phyloP scores from a whole-genome alignment of 2,113 vertebrate species.

The Rhinogobius similis region DNA sequence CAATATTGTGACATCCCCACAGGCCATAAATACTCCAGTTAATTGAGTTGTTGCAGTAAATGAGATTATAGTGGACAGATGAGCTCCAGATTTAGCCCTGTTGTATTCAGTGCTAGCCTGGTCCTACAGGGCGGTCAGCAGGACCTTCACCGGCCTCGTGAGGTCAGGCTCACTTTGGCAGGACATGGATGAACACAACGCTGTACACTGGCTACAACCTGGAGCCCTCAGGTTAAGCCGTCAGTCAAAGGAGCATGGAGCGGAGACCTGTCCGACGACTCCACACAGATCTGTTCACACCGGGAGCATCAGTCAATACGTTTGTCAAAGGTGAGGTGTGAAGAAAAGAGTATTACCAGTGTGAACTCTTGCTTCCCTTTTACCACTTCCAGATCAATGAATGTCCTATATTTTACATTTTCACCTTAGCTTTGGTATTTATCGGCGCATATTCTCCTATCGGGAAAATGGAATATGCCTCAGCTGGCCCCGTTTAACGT shows the following conservation, averaged over 20 bases:
- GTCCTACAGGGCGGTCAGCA: neutral
- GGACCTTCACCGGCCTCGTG: slow-evolving; percentile 40
- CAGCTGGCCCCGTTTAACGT: too few relatives aligned
- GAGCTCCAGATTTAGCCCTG: neutral
- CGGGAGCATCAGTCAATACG: neutral
- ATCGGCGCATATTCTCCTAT: too few relatives aligned
- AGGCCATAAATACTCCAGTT: neutral
- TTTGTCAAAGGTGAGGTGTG: neutral
- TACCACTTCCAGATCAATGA: too few relatives aligned
- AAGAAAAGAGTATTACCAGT: neutral
- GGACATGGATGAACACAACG: slow-evolving; percentile 39
- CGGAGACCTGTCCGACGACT: slow-evolving; percentile 56
- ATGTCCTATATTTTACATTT: too few relatives aligned
- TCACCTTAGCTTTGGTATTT: too few relatives aligned
- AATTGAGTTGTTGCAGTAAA: neutral
- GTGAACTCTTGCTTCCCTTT: too few relatives aligned
- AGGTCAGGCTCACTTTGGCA: too few relatives aligned
- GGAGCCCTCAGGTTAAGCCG: slow-evolving; percentile 40
- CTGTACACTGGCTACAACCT: slow-evolving; percentile 57
- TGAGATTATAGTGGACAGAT: neutral
- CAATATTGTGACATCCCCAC: neutral
- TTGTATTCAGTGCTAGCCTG: neutral
- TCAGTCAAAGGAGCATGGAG: slow-evolving; percentile 19
- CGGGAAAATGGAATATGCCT: too few relatives aligned
- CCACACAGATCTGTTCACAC: slow-evolving; percentile 2